Evolutionary conservation across 2,113 vertebrate species (phyloP).

Genomic region (Brachyhypopomus gauderio): DNA sequence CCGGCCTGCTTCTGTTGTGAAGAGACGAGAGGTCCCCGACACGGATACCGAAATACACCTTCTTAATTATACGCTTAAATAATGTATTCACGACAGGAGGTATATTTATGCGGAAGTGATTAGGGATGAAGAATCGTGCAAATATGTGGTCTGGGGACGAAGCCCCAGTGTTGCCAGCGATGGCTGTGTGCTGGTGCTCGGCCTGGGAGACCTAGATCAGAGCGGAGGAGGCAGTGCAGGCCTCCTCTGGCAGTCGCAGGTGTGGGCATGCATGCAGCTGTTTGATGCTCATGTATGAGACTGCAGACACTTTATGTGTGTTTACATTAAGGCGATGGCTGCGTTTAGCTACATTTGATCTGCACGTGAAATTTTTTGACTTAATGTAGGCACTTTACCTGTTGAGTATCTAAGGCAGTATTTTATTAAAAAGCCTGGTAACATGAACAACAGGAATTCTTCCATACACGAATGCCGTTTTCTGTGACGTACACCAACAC

Average conservation of each 20-base stretch:
- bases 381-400: too few species aligned
- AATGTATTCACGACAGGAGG: background rate
- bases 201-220: slow-evolving; percentile 68
- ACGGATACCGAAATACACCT: too few species aligned
- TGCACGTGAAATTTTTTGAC: too few species aligned
- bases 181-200: slow-evolving; percentile 61
- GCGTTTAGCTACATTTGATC: background rate
- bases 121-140: too few species aligned
- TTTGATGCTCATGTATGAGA: slow-evolving; percentile 77
- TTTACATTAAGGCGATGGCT: background rate
- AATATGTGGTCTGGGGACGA: slow-evolving; percentile 60
- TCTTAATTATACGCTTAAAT: too few species aligned
- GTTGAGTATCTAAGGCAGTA: too few species aligned
- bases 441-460: too few species aligned
- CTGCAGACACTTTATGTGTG: slow-evolving; percentile 46
- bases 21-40: too few species aligned
- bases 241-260: slow-evolving; percentile 74
- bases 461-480: background rate
- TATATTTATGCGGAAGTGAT: background rate
- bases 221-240: slow-evolving; percentile 36
- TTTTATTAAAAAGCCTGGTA: too few species aligned
- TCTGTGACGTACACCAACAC: background rate
- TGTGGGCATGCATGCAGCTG: slow-evolving; percentile 74
- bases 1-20: background rate
- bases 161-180: slow-evolving; percentile 56